Evolutionary conservation across 2,888 invertebrate species (phyloP).

Genomic region (Xanthorhoe designata): DNA sequence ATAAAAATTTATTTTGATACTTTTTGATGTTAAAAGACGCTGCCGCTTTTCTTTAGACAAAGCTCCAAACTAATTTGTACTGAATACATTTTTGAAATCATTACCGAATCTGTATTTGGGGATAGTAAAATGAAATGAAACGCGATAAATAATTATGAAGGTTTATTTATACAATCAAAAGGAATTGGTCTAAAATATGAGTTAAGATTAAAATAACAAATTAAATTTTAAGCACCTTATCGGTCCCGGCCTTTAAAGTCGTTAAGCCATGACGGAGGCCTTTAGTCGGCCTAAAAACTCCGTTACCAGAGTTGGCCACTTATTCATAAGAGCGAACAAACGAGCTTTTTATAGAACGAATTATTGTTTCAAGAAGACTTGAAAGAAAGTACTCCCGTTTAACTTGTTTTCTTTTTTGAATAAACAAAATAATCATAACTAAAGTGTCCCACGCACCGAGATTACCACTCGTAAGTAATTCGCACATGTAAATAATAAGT

Average conservation of each 20-base stretch:
- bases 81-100: constrained; percentile 38
- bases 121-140: constrained; percentile 9
- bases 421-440: background rate
- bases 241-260: no score
- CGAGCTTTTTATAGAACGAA: no score
- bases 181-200: background rate
- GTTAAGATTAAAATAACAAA: no score
- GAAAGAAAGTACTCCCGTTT: no score
- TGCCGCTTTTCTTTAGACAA: background rate
- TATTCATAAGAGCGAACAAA: no score
- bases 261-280: no score
- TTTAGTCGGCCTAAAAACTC: no score
- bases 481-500: constrained; percentile 66
- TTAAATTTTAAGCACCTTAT: no score
- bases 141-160: background rate
- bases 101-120: constrained; percentile 31
- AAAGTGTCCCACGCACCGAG: constrained; percentile 44
- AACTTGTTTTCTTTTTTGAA: background rate
- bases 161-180: background rate
- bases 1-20: no score
- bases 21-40: background rate
- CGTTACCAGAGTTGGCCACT: no score
- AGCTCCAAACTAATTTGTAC: constrained; percentile 27
- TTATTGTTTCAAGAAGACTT: no score
- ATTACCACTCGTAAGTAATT: constrained; percentile 56